Percentiles rank a stretch among this genome's conserved stretches.
Evolutionary conservation across 2,113 vertebrate species (phyloP).

Genomic region (Solea solea): DNA sequence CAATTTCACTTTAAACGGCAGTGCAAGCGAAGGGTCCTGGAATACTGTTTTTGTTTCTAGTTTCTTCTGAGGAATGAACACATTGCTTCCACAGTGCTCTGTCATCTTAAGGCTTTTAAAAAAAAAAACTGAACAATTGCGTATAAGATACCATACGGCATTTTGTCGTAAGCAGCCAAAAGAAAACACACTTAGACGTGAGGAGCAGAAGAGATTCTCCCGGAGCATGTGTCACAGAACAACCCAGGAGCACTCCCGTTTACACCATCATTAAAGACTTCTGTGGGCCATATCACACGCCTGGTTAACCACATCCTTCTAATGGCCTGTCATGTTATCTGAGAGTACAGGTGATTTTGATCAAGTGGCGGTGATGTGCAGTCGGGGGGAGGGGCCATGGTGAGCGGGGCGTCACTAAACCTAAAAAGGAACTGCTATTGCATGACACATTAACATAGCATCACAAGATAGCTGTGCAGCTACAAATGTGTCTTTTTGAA

Average conservation of each 20-base stretch:
- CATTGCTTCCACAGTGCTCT: background rate
- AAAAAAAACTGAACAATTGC: background rate
- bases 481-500: too few species aligned
- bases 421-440: too few species aligned
- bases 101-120: background rate
- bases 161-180: background rate
- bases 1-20: conserved; percentile 18
- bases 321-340: conserved; percentile 64
- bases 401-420: too few species aligned
- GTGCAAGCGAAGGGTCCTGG: background rate
- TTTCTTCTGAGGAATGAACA: background rate
- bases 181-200: background rate
- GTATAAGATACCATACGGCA: background rate
- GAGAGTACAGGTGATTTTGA: conserved; percentile 58
- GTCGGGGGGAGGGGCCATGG: too few species aligned
- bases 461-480: too few species aligned
- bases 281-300: conserved; percentile 40
- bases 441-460: too few species aligned
- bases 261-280: conserved; percentile 53
- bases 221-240: background rate
- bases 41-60: background rate
- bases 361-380: conserved; percentile 27
- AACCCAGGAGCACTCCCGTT: conserved; percentile 31
- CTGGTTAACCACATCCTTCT: conserved; percentile 56
- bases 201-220: background rate